These are phyloP conservation scores for Drosophila burlai DNA, from an alignment of 1,140 invertebrate species.

Conservation along the genomic window DNA sequence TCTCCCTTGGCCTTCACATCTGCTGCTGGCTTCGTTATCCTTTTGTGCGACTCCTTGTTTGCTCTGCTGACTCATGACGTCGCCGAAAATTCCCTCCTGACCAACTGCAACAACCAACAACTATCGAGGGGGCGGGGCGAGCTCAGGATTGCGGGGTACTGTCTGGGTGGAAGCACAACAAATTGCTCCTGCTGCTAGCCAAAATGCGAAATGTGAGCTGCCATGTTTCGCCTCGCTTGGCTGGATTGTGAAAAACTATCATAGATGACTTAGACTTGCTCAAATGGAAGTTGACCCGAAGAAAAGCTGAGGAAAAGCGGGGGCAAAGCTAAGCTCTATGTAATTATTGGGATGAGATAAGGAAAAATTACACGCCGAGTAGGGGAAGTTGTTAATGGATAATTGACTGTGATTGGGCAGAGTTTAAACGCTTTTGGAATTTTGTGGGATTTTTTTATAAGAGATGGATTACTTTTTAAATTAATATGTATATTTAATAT, in stretches of 20 bases:
- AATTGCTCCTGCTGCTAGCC: constrained; percentile 65
- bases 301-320: neutral
- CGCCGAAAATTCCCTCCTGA: constrained; percentile 67
- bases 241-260: constrained; percentile 52
- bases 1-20: constrained; percentile 31
- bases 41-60: constrained; percentile 66
- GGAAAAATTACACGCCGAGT: neutral
- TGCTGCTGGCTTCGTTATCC: constrained; percentile 27
- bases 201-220: constrained; percentile 77
- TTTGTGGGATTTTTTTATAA: neutral
- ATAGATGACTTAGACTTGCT: constrained; percentile 48
- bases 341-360: constrained; percentile 41
- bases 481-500: too few relatives aligned
- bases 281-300: constrained; percentile 23
- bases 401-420: constrained; percentile 27
- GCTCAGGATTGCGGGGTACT: constrained; percentile 30
- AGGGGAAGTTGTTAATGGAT: constrained; percentile 7
- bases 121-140: neutral
- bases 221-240: constrained; percentile 64
- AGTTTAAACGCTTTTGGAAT: neutral
- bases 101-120: constrained; percentile 56
- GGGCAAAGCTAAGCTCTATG: constrained; percentile 16
- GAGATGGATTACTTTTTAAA: neutral
- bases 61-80: constrained; percentile 75
- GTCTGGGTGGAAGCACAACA: constrained; percentile 58